phyloP scores from a whole-genome alignment of 2,888 invertebrate species.

The Artemia sp. region DNA sequence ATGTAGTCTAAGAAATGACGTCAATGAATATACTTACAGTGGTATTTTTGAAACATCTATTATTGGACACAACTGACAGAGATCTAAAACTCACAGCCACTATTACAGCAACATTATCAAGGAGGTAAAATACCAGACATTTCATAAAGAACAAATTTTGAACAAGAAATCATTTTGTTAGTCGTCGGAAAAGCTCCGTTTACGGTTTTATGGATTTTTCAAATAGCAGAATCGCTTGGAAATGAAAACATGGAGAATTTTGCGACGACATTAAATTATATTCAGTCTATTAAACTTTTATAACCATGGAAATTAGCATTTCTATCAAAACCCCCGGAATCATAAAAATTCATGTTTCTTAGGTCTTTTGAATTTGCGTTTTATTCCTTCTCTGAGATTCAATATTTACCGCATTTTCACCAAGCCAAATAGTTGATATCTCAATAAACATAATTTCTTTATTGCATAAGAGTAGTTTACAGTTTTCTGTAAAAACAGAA shows the following conservation, averaged over 20 bases:
- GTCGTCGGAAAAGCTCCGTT: no score
- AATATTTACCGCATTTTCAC: background rate
- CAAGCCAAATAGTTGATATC: constrained; percentile 8
- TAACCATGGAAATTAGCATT: constrained; percentile 1
- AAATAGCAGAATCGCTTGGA: background rate
- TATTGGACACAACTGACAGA: no score
- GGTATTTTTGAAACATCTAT: no score
- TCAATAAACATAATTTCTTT: background rate
- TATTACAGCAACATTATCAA: no score
- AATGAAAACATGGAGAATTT: background rate
- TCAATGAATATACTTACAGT: no score
- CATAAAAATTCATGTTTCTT: background rate
- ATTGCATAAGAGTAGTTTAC: no score
- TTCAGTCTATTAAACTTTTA: background rate
- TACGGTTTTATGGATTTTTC: no score
- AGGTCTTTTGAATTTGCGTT: constrained; percentile 4
- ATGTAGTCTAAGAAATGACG: no score
- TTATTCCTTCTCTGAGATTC: background rate
- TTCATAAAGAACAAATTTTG: no score
- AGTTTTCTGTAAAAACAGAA: background rate
- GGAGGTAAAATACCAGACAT: no score
- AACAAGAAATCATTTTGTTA: no score
- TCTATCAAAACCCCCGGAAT: background rate
- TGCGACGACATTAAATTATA: background rate
- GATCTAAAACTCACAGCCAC: no score